Evolutionary conservation across 2,113 vertebrate species (phyloP), one percentile per base, ranked within the genome.

Genomic region (Riparia riparia): DNA sequence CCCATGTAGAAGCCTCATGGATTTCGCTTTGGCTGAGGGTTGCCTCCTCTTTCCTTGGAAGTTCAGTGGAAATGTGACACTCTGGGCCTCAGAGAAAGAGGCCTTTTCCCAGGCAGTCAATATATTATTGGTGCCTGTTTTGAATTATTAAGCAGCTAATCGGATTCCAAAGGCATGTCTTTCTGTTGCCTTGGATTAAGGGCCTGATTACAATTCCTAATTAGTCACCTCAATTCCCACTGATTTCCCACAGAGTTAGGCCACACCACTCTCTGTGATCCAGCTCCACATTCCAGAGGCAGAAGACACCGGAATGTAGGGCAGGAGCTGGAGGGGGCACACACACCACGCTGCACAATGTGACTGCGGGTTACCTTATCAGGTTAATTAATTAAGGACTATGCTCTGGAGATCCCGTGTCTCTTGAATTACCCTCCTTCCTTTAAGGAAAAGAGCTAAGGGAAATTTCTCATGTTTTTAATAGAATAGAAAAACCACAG

Each of bases 341-440:
- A 6, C 93, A 47, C 85, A 14, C 56, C 51, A 25, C 85, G 4
- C 31, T 57, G 82, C 85, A 71, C 90, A 54, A 26, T 92, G 93
- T 90, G 92, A 95, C 92, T 90, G 93, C 90, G 68, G 96, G 92
- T 96, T 97, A 94, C 88, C 0, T 95, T 97, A 96, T 39, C 80
- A 96, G 92, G 93, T 92, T 97, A 91, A 97, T 97, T 97, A 97
- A 97, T 90, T 97, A 95, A 96, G 96, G 95, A 95, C 95, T 94
- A 14, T 94, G 95, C 96, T 95, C 96, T 82, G 96, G 93, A 95
- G 92, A 93, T 14, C 7, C 47, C 1, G 29, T n/a, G 71, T 57
- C 79, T 96, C 93, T 44, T 89, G 95, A 90, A 95, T 96, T 97
- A 96, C 88, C 96, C 95, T 97, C 95, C 91, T 88, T 96, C 88